These are phyloP conservation scores for Gastrophryne carolinensis DNA, from an alignment of 2,797 vertebrate species.

Conservation along the genomic window DNA sequence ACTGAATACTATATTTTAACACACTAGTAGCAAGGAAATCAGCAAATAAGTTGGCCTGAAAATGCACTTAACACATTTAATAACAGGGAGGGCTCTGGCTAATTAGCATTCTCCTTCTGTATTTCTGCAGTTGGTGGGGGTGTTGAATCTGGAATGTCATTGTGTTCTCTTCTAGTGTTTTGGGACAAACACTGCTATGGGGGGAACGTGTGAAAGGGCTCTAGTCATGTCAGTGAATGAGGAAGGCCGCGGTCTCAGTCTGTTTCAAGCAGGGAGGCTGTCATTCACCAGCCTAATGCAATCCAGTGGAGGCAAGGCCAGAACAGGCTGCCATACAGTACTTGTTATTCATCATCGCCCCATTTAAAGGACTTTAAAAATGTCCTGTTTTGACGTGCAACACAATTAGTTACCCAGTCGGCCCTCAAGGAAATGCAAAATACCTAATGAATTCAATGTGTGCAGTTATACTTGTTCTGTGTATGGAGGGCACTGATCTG, in stretches of 20 bases:
- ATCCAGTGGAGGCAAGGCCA: constrained; percentile 72
- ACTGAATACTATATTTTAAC: constrained; percentile 57
- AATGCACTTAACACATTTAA: constrained; percentile 66
- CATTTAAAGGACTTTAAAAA: constrained; percentile 62
- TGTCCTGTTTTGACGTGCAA: constrained; percentile 57
- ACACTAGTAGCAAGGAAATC: constrained; percentile 53
- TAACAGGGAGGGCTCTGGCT: constrained; percentile 63
- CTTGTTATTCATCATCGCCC: constrained; percentile 74
- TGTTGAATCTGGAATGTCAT: constrained; percentile 76
- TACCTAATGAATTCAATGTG: not conserved
- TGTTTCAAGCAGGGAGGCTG: constrained; percentile 78
- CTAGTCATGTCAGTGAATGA: constrained; percentile 76
- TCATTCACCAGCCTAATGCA: constrained; percentile 74
- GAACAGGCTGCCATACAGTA: constrained; percentile 66
- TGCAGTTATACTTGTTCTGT: no score
- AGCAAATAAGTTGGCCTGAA: constrained; percentile 52
- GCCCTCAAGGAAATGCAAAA: constrained; percentile 53
- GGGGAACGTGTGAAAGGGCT: constrained; percentile 81
- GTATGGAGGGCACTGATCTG: not conserved
- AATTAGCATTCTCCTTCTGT: constrained; percentile 74
- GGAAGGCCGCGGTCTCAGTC: constrained; percentile 74
- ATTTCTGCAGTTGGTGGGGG: constrained; percentile 72
- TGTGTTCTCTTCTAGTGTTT: constrained; percentile 82
- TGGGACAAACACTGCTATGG: constrained; percentile 84
- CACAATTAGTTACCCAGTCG: constrained; percentile 55